Evolutionary conservation across 2,113 vertebrate species (phyloP).

Genomic region (Oophaga pumilio): DNA sequence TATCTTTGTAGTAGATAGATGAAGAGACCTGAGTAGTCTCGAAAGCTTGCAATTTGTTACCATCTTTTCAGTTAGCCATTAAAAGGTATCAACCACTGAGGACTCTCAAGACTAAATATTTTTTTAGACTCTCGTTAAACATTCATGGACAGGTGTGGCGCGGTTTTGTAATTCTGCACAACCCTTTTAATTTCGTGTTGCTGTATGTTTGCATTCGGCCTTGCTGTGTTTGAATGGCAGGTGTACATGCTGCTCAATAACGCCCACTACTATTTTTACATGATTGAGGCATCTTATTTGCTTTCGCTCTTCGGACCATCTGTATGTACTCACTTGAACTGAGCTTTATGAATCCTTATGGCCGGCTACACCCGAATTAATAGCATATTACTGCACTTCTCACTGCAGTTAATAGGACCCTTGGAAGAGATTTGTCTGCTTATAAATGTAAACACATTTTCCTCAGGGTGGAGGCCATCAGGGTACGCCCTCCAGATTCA

Average conservation of each 20-base stretch:
- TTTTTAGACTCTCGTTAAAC: too few species aligned
- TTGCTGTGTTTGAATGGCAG: neutral
- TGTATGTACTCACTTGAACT: constrained; percentile 29
- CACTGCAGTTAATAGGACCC: constrained; percentile 28
- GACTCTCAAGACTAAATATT: too few species aligned
- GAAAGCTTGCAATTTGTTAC: too few species aligned
- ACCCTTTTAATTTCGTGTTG: neutral
- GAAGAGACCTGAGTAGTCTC: too few species aligned
- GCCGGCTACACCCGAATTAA: constrained; percentile 36
- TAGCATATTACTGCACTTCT: constrained; percentile 44
- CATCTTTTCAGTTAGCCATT: too few species aligned
- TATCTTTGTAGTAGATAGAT: too few species aligned
- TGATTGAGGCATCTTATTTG: neutral
- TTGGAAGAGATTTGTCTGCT: constrained; percentile 22
- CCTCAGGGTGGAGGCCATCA: constrained; percentile 34
- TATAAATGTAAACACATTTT: constrained; percentile 44
- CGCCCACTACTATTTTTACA: neutral
- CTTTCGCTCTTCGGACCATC: constrained; percentile 8
- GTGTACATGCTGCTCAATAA: neutral
- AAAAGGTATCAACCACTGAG: too few species aligned
- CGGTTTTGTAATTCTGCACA: too few species aligned
- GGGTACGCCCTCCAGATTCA: constrained; percentile 23
- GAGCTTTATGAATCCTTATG: constrained; percentile 13
- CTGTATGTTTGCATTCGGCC: neutral
- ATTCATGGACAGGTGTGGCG: too few species aligned